These are phyloP conservation scores for Cepphus grylle DNA, from an alignment of 2,113 vertebrate species.

Conservation along the genomic window DNA sequence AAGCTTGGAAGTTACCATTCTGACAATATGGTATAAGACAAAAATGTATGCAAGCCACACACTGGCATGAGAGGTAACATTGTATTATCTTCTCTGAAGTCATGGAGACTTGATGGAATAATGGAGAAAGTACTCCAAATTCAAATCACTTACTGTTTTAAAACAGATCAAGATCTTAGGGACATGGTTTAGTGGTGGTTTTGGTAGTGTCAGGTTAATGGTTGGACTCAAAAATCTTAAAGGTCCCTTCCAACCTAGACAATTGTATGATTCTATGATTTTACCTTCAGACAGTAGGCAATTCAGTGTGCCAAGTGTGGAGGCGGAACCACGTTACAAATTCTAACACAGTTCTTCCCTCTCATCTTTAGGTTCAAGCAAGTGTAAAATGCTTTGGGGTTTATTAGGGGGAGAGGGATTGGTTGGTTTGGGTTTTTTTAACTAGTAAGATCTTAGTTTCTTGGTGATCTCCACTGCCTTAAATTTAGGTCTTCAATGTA, in stretches of 20 bases:
- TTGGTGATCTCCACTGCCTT: not conserved
- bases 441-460: not conserved
- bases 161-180: not conserved
- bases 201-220: not conserved
- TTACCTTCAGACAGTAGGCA: not conserved
- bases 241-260: not conserved
- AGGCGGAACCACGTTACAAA: not conserved
- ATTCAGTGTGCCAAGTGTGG: not conserved
- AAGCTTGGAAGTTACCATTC: not conserved
- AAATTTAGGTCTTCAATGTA: not conserved
- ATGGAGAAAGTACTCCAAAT: not conserved
- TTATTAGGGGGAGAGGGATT: rapidly evolving
- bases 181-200: not conserved
- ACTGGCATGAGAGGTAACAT: not conserved
- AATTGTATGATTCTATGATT: not conserved
- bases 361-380: not conserved
- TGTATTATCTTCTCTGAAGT: not conserved
- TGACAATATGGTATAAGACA: not conserved
- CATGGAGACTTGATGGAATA: not conserved
- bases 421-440: not conserved
- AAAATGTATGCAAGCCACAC: not conserved
- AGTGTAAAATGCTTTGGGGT: not conserved
- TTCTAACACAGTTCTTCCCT: not conserved
- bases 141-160: not conserved
- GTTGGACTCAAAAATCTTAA: not conserved